phyloP scores from a whole-genome alignment of 2,797 vertebrate genomes.

The Salarias fasciatus region DNA sequence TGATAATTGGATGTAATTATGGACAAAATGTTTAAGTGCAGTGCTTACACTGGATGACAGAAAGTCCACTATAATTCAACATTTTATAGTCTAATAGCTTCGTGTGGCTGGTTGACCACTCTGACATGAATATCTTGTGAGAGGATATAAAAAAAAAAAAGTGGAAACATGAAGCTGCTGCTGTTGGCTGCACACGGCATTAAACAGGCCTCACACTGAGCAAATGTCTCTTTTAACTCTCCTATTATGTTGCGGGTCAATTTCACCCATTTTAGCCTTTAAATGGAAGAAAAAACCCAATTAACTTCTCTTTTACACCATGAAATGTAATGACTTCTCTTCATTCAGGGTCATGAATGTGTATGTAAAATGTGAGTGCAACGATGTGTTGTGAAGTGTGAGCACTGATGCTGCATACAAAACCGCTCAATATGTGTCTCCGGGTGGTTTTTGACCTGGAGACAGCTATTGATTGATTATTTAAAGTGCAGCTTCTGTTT shows the following conservation, averaged over 20 bases:
- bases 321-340: slow-evolving; percentile 27
- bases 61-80: slow-evolving; percentile 11
- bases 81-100: slow-evolving; percentile 27
- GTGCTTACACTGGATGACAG: slow-evolving; percentile 31
- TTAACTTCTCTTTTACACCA: slow-evolving; percentile 39
- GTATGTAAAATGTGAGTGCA: slow-evolving; percentile 16
- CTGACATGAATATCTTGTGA: slow-evolving; percentile 46
- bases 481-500: slow-evolving; percentile 51
- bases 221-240: slow-evolving; percentile 41
- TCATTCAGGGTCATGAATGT: slow-evolving; percentile 23
- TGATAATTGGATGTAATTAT: slow-evolving; percentile 63
- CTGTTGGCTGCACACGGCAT: slow-evolving; percentile 40
- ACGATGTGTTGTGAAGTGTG: slow-evolving; percentile 35
- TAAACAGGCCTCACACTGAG: slow-evolving; percentile 32
- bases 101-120: slow-evolving; percentile 28
- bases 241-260: slow-evolving; percentile 41
- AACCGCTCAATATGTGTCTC: slow-evolving; percentile 49
- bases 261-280: slow-evolving; percentile 33
- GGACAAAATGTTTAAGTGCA: slow-evolving; percentile 51
- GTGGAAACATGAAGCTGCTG: slow-evolving; percentile 24
- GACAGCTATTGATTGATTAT: slow-evolving; percentile 54
- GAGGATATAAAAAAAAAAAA: slow-evolving; percentile 19
- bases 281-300: slow-evolving; percentile 45
- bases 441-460: slow-evolving; percentile 44
- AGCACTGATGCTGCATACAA: slow-evolving; percentile 23